Base-by-base conservation (phyloP, 2,888 invertebrate genomes). In the Sceliomorpha sp. region DNA sequence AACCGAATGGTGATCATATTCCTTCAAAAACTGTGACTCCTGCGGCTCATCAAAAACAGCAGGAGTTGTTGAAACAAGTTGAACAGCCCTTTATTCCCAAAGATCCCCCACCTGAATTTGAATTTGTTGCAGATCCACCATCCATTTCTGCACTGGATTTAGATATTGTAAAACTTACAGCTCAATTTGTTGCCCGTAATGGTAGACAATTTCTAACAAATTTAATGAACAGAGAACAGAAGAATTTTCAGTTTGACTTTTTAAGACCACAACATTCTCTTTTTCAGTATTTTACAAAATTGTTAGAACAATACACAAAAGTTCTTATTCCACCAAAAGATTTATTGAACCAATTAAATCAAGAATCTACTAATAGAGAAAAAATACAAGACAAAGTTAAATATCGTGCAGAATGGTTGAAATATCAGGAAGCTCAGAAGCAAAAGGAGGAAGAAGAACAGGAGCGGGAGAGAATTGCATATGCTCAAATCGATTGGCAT, bases 401-500 rank as follows among this genome's bases (percentile, higher is more conserved):
- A 78, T 96, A 98, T 84, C 92, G 99, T 1, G 96, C 99, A 0
- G 98, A 98, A 71, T 99, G 99, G 98, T 94, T 97, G 56, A 94
- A 95, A 42, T 97, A 98, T 86, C 97, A 98, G 87, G 98, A 98
- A 80, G 93, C 96, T 0, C 96, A 98, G 80, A 94, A 94, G 71
- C 94, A 96, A 0, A 94, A 95, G 59, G 98, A 98, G 84, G 98
- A 99, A 83, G 98, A 98, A 71, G 96, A 97, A 80, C 91, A 96
- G 5, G 99, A 99, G 88, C 93, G 95, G 67, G 99, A 99, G 88
- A 92, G 99, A 86, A 93, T 96, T 17, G 96, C 96, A 0, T 99
- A 99, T 87, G 98, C 98, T 0, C 97, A 97, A 82, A 98, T 99
- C 71, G 99, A 99, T 87, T 99, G 99, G 99, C 99, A 99, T 87